Evolutionary conservation across 2,888 invertebrate genomes (phyloP), one percentile per base, ranked within the genome.

Genomic region (Abrostola triplasia): DNA sequence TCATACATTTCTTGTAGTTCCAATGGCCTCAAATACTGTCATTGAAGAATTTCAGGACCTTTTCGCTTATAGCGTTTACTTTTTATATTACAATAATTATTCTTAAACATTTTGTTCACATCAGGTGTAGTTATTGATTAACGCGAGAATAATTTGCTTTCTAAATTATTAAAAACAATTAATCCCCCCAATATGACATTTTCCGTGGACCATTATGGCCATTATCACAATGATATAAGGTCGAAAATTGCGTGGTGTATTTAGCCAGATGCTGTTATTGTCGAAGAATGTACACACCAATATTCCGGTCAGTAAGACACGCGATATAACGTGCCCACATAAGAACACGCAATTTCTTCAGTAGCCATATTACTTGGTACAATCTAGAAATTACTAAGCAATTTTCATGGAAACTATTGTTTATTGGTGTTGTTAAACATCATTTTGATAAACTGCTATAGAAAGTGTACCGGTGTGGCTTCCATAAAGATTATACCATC

Each of bases 251-350:
- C 12, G n/a, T 62, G 59, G n/a, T 6, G 6, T 36, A 5, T 48
- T 42, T 55, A 6, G 6, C 7, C 36, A 58, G 64, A 71, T 59
- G 67, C 53, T 73, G 76, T 53, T 68, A 67, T 47, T 63, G 65
- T 69, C 70, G 58, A 67, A 72, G 66, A 67, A 59, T 77, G 66
- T 67, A 74, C 71, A 63, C 61, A 73, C 70, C 62, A 67, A 70
- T 73, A 80, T 79, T 77, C 73, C 75, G 82, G 79, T 77, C 74
- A 80, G 71, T 56, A 61, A 70, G 56, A 68, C 87, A 87, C 87
- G 87, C 87, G 67, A 87, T 73, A 41, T 84, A 52, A 76, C 85
- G 85, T 86, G 86, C 65, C 70, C 57, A 59, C 52, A 67, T 65
- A 62, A 56, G 41, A 72, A 73, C 80, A 82, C 81, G 84, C 84